Evolutionary conservation across 2,888 invertebrate genomes (phyloP).

Genomic region (Melanophora roralis): DNA sequence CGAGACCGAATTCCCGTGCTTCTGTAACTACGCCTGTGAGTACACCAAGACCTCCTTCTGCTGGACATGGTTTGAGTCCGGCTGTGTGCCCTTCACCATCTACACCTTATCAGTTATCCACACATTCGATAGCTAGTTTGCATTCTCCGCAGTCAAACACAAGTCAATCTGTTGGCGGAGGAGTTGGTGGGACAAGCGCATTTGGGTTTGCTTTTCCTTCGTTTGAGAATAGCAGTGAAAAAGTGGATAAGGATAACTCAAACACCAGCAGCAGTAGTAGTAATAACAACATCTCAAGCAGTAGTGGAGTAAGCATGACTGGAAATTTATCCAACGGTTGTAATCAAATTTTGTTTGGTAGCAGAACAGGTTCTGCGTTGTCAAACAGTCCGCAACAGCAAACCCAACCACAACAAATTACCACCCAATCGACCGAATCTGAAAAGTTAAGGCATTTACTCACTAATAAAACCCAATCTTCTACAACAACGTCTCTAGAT

Average conservation of each 20-base stretch:
- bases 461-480: slow-evolving; percentile 74
- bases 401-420: slow-evolving; percentile 65
- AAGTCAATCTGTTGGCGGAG: slow-evolving; percentile 69
- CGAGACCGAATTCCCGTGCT: slow-evolving; percentile 82
- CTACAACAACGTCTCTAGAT: slow-evolving; percentile 64
- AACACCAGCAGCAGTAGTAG: slow-evolving; percentile 64
- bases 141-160: slow-evolving; percentile 78
- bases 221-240: slow-evolving; percentile 68
- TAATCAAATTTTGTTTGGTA: slow-evolving; percentile 76
- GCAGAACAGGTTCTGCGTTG: slow-evolving; percentile 59
- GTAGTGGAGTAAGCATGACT: slow-evolving; percentile 48
- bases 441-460: slow-evolving; percentile 78
- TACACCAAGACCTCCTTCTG: slow-evolving; percentile 82
- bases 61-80: slow-evolving; percentile 79
- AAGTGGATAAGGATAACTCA: slow-evolving; percentile 70
- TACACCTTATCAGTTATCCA: slow-evolving; percentile 78
- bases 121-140: slow-evolving; percentile 75
- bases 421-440: slow-evolving; percentile 75
- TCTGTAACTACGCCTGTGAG: slow-evolving; percentile 81
- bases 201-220: slow-evolving; percentile 69
- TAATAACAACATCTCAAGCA: slow-evolving; percentile 65
- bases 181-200: slow-evolving; percentile 50
- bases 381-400: slow-evolving; percentile 74
- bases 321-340: slow-evolving; percentile 69
- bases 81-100: slow-evolving; percentile 78